A percentile compares a stretch with the other conserved stretches of the same genome.
Evolutionary conservation across 2,797 vertebrate genomes (phyloP).

Genomic region (Pangasius macronema): DNA sequence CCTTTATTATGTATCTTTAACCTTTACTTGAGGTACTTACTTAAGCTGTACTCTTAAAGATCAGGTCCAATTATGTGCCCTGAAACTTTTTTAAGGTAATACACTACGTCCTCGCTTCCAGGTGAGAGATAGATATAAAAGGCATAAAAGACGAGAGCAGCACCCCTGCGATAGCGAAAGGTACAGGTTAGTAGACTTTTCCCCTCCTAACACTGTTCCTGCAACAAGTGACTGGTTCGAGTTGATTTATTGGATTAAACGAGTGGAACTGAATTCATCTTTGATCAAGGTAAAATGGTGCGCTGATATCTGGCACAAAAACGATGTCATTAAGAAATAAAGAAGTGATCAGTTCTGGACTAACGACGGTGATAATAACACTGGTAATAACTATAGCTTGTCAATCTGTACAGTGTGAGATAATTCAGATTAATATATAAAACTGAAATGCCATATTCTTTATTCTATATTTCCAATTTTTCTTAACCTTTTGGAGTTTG

Average conservation of each 20-base stretch:
- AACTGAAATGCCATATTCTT: not conserved
- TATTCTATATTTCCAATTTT: not conserved
- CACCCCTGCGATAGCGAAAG: not conserved
- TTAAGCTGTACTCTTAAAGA: not conserved
- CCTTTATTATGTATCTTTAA: not conserved
- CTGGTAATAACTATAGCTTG: too few species aligned
- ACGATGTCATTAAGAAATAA: not conserved
- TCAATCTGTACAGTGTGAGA: not conserved
- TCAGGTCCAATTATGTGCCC: not conserved
- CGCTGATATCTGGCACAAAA: not conserved
- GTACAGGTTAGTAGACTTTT: not conserved
- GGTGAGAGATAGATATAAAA: not conserved
- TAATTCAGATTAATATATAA: not conserved
- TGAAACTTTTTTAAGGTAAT: not conserved
- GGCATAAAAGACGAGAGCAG: not conserved
- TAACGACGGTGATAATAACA: not conserved
- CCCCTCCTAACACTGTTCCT: not conserved
- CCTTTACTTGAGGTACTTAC: too few species aligned
- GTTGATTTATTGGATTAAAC: not conserved
- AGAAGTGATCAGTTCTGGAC: not conserved
- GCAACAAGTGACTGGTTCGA: constrained; percentile 28
- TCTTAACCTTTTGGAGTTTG: too few species aligned
- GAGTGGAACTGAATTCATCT: not conserved
- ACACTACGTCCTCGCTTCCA: not conserved
- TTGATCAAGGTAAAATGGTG: not conserved